Evolutionary conservation across 2,797 vertebrate genomes (phyloP), one percentile per base, ranked within the genome.

Genomic region (Gymnothorax javanicus): DNA sequence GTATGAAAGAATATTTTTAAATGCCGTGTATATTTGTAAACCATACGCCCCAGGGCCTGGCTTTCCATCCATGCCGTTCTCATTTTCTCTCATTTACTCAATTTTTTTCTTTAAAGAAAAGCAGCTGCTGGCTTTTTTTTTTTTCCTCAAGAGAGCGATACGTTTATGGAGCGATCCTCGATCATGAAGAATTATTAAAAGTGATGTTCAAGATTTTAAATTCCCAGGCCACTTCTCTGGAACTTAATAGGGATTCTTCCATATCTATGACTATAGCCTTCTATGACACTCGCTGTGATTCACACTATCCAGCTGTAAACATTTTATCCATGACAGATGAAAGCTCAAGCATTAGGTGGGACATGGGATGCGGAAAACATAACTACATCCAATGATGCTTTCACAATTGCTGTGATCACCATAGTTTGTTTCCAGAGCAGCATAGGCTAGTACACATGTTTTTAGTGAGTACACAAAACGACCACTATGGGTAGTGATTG

Each of bases 1-100:
- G 25, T 90, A 91, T 92, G 93, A 93, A 91, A 91, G 91, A 94
- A 93, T 93, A 92, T 92, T 94, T 94, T 87, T 91, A 89, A 93
- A 92, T 90, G 92, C 90, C 90, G 90, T 43, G 85, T 91, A 86
- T 93, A 91, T 93, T 93, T 57, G 91, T 87, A 88, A 90, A 92
- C 89, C 89, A 75, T 85, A 83, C 84, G 17, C 85, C 86, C 75
- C 15, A 52, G 62, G 75, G 75, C 73, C 43, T 56, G 64, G 60
- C 57, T n/a, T 43, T 43, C 33, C 64, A 27, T 71, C 52, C 93
- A 93, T 91, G 89, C 87, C 92, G 92, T 90, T 95, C 90, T 91
- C 88, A 91, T 94, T 94, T 92, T 85, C 54, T 85, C 54, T 52
- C 13, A 60, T 60, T 81, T 91, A 90, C 81, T 79, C 4, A 27